Base-by-base conservation (phyloP, 2,113 vertebrate genomes). In the Erythrocercus mccallii region DNA sequence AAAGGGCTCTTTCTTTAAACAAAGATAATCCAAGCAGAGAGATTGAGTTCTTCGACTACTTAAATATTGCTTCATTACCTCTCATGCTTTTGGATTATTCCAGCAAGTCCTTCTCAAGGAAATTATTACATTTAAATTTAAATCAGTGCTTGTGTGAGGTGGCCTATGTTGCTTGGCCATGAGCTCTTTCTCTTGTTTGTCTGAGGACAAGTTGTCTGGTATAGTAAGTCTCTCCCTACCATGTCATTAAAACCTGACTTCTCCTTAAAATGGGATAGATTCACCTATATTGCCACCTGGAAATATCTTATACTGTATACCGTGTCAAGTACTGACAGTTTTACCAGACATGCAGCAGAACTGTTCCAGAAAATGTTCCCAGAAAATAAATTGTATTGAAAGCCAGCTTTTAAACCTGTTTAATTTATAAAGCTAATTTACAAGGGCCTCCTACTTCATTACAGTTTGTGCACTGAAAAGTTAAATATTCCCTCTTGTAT, bases 371-470 rank as follows among this genome's bases (percentile, higher is more conserved):
- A 76, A 76, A 48, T 48, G 0, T 18, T 58, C 44, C 31, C 37
- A 80, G 20, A 80, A 86, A 61, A 35, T 20, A 53, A 54, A 74
- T 5, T 5, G 1, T 19, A 45, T 15, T 48, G 5, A 20, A 81
- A 80, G 11, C 2, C 44, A 38, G 5, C 21, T 71, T 70, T 72
- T 33, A 85, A 69, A 21, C 3, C 8, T 33, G 2, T 27, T 92
- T 45, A 31, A 5, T 71, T 90, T 79, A 48, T 16, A 54, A 28
- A 56, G 3, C 18, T 53, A 33, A 47, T 51, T 65, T 65, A 40
- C 30, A 69, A n/a, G 1, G 5, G 11, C 4, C 14, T 82, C 5
- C 5, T 71, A 54, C 8, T 23, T 12, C 0, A 0, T 45, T 74
- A 28, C 5, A 50, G 3, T 62, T 66, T 50, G 3, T 70, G 9